Base-by-base conservation (phyloP, 2,888 invertebrate genomes). In the Xestia xanthographa region DNA sequence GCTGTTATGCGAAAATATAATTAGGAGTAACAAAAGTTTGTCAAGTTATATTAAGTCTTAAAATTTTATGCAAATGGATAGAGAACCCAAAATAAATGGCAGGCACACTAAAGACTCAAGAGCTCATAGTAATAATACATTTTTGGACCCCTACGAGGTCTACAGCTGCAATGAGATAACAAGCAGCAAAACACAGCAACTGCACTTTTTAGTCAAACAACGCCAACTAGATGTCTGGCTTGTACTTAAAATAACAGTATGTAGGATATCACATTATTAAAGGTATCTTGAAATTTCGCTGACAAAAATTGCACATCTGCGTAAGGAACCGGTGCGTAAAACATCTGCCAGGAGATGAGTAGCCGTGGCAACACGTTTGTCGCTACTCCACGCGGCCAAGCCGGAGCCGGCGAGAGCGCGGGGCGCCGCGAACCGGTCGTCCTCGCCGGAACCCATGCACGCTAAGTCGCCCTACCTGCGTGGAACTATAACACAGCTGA, bases 361-460 rank as follows among this genome's bases (percentile, higher is more conserved):
- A 66, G 73, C 60, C 66, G 83, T 48, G 29, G 45, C 56, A 26
- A 76, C 77, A 66, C 63, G 63, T 12, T 53, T 26, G 68, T n/a
- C 29, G 38, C 72, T 72, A 20, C 53, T 71, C 71, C 71, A 29
- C 26, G 53, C n/a, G n/a, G n/a, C 1, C 12, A 22, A 50, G 50
- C 22, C n/a, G 50, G n/a, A n/a, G 11, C 50, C 11, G 62, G 38
- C 62, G 62, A 11, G 22, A 43, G 12, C 14, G 75, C 75, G 50
- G 65, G 43, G 84, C 71, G 73, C 63, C 60, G 26, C 67, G 38
- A 62, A 81, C 86, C 87, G 87, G 83, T 85, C 85, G 70, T 62
- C 48, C 63, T 50, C 79, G 43, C 79, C 79, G 62, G 50, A 45
- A 53, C 58, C 26, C 29, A 29, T 41, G 53, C 68, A 22, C 53